A percentile compares a stretch with the other conserved stretches of the same genome.
phyloP scores from a whole-genome alignment of 2,113 vertebrate genomes.

The Arizona elegans region DNA sequence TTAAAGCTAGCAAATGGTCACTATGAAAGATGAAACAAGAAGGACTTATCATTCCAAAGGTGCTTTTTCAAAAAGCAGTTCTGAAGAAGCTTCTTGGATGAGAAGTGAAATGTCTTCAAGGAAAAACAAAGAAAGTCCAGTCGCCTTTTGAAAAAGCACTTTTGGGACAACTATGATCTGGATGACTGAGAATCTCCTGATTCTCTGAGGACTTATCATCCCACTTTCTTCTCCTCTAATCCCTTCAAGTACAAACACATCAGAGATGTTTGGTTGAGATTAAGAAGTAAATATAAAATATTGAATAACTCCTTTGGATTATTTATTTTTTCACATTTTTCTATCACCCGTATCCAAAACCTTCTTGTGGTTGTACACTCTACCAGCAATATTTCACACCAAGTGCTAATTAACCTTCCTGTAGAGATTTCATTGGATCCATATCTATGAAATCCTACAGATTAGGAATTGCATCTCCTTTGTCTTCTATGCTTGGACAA shows the following conservation, averaged over 20 bases:
- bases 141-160: background rate
- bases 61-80: background rate
- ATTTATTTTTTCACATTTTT: background rate
- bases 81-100: too few species aligned
- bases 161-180: background rate
- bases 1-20: accelerated
- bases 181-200: background rate
- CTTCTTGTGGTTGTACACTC: background rate
- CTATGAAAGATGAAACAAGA: background rate
- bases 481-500: slow-evolving; percentile 9
- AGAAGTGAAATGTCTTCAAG: too few species aligned
- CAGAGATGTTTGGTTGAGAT: background rate
- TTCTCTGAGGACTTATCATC: background rate
- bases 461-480: background rate
- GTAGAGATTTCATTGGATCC: background rate
- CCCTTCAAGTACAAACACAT: background rate
- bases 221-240: background rate
- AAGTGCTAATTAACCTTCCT: background rate
- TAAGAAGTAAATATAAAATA: background rate
- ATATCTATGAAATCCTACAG: background rate
- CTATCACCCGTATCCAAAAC: background rate
- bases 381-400: background rate
- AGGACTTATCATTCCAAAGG: background rate
- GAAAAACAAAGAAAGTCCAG: too few species aligned
- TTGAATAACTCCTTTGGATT: background rate